Evolutionary conservation across 2,888 invertebrate genomes (phyloP).

Genomic region (Furcula furcula): DNA sequence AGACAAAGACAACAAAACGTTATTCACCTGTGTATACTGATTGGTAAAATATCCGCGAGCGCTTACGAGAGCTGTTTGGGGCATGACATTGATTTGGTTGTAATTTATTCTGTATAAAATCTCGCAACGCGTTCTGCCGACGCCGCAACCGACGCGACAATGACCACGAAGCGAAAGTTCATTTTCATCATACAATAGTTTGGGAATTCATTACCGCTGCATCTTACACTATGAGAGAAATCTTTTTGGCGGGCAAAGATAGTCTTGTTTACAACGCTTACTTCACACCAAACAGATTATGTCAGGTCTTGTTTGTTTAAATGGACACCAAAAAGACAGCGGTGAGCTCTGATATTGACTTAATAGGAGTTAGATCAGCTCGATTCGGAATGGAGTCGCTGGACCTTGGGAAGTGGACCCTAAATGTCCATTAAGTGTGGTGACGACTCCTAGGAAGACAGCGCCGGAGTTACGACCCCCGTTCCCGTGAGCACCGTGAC

Average conservation of each 20-base stretch:
- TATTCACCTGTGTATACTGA: background rate
- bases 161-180: slow-evolving; percentile 56
- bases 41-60: background rate
- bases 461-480: too few species aligned
- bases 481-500: too few species aligned
- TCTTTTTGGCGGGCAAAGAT: slow-evolving; percentile 20
- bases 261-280: background rate
- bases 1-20: too few species aligned
- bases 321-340: too few species aligned
- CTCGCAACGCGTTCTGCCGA: slow-evolving; percentile 26
- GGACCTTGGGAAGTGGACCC: too few species aligned
- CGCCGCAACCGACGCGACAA: slow-evolving; percentile 30
- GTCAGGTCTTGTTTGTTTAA: too few species aligned
- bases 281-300: background rate
- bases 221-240: slow-evolving; percentile 41
- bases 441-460: too few species aligned
- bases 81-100: slow-evolving; percentile 40
- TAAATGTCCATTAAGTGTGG: too few species aligned
- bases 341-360: too few species aligned
- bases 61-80: slow-evolving; percentile 2
- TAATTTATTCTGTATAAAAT: slow-evolving; percentile 42
- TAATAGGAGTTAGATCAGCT: too few species aligned
- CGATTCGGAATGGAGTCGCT: too few species aligned
- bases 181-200: slow-evolving; percentile 49
- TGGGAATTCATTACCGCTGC: slow-evolving; percentile 52